These are phyloP conservation scores for Mesorhabditis sp. DNA, from an alignment of 2,888 invertebrate genomes.

Conservation along the genomic window DNA sequence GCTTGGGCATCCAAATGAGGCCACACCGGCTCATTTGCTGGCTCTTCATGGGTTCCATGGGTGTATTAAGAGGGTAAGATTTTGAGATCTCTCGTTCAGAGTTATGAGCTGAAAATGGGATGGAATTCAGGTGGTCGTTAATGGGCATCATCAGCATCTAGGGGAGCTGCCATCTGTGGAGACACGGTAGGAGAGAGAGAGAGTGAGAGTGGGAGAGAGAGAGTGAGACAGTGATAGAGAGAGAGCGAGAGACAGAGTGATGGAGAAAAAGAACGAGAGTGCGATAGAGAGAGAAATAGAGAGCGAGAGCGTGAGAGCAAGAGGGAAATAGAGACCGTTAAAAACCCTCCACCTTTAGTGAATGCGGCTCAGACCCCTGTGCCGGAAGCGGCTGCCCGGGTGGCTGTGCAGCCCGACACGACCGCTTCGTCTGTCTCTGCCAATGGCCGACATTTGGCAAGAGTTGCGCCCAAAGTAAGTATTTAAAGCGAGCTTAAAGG, in stretches of 20 bases:
- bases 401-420: slow-evolving; percentile 24
- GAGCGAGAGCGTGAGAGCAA: no score
- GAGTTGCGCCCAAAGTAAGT: slow-evolving; percentile 14
- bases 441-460: slow-evolving; percentile 28
- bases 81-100: background rate
- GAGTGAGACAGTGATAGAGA: no score
- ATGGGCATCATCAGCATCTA: slow-evolving; percentile 15
- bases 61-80: slow-evolving; percentile 23
- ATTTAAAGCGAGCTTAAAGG: background rate
- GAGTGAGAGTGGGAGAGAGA: no score
- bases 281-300: no score
- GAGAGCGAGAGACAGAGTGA: no score
- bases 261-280: no score
- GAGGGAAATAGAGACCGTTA: background rate
- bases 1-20: slow-evolving; percentile 8
- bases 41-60: slow-evolving; percentile 21
- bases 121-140: slow-evolving; percentile 25
- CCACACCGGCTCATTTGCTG: slow-evolving; percentile 9
- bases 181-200: background rate
- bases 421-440: slow-evolving; percentile 27
- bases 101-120: background rate
- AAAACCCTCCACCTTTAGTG: slow-evolving; percentile 8
- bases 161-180: background rate
- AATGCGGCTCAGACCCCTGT: slow-evolving; percentile 36
- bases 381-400: slow-evolving; percentile 25